Evolutionary conservation across 2,797 vertebrate genomes (phyloP).

Genomic region (Pipistrellus pygmaeus): DNA sequence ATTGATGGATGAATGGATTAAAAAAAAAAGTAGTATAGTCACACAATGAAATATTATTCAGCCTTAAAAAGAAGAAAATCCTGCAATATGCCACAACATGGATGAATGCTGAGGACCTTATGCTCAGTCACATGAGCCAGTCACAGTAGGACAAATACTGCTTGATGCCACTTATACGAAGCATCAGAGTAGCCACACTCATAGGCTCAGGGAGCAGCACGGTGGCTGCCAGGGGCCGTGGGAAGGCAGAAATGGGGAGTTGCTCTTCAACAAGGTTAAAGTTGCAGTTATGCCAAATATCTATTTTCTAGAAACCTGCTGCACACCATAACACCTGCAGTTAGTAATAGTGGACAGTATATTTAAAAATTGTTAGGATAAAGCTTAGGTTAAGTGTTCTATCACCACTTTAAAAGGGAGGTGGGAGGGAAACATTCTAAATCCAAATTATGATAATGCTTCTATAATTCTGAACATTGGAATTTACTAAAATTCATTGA

Average conservation of each 20-base stretch:
- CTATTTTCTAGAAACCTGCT: neutral
- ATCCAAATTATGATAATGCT: neutral
- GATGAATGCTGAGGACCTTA: neutral
- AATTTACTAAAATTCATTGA: neutral
- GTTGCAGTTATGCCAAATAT: neutral
- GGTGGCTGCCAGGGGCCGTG: too few species aligned
- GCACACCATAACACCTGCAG: fast-evolving
- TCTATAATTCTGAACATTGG: neutral
- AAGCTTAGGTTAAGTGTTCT: neutral
- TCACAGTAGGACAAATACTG: neutral
- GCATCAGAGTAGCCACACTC: neutral
- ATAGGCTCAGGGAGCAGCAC: neutral
- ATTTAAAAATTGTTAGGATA: neutral
- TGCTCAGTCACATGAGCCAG: neutral
- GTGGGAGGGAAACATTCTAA: neutral
- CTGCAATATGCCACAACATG: too few species aligned
- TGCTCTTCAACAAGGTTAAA: neutral
- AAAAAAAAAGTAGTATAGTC: neutral
- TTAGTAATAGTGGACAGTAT: neutral
- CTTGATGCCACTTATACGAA: neutral
- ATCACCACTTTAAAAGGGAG: neutral
- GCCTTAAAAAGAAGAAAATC: neutral
- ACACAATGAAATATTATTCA: neutral
- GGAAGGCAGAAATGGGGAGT: neutral
- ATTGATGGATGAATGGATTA: neutral